Evolutionary conservation across 2,797 vertebrate species (phyloP), one percentile per base, ranked within the genome.

Genomic region (Pantherophis vulpinus): DNA sequence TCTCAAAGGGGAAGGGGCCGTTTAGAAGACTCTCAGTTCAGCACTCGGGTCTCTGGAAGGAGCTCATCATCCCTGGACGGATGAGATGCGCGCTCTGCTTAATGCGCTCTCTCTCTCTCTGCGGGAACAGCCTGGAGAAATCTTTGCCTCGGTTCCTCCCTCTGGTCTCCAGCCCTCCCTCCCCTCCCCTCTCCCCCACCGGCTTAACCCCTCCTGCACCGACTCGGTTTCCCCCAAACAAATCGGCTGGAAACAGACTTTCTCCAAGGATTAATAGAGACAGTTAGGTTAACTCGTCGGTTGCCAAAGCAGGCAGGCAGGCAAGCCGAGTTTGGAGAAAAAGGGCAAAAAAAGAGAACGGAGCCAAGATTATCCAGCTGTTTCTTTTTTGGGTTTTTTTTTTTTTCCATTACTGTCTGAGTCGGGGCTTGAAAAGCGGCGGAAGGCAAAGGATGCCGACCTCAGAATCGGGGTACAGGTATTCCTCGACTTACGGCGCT

Each of bases 151-250:
- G 5, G 74, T 42, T 86, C 86, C 27, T 29, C 42, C 79, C 79
- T 16, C 55, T 32, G 32, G 27, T 42, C 20, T 23, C 55, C 51
- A 25, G 63, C 37, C 32, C 42, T 2, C 47, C 29, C 47, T 37
- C 23, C 27, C 20, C 14, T 23, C 47, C 16, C 13, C 51, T 51
- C 37, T 20, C 6, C 32, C 56, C 92, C 94, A 23, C 61, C 89
- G 60, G 60, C 93, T 97, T 98, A 98, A 98, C 97, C 94, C 97
- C 94, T 95, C 92, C 96, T 79, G 93, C 66, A 79, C 97, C 96
- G 29, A 88, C 23, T 87, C 61, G 0, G 56, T 4, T 29, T 60
- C 63, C 47, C 47, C 42, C 37, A 8, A 63, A 51, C 32, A 58
- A 10, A 29, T 47, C 1, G 47, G 12, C 88, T 6, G 12, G 90